These are phyloP conservation scores for Rhynchomys soricoides DNA, from an alignment of 2,113 vertebrate genomes.

Conservation along the genomic window DNA sequence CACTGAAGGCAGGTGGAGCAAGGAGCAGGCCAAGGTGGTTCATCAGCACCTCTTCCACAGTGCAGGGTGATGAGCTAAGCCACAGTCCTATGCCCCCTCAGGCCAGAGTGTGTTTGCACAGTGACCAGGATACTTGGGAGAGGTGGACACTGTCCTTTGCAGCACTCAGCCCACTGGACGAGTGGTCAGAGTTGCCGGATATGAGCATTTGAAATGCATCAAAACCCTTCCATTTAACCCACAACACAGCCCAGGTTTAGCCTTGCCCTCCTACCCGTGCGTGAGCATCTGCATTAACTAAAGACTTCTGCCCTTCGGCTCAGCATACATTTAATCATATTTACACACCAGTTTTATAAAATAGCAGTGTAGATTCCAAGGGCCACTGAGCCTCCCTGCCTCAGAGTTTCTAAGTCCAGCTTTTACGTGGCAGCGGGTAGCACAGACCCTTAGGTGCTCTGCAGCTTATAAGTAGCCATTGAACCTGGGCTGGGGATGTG, in stretches of 20 bases:
- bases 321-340: not conserved
- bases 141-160: not conserved
- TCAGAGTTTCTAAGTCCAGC: not conserved
- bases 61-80: not conserved
- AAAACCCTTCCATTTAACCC: not conserved
- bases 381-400: not conserved
- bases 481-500: not conserved
- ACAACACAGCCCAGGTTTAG: conserved; percentile 41
- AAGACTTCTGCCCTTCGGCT: not conserved
- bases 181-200: not conserved
- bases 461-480: not conserved
- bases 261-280: not conserved
- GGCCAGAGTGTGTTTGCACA: not conserved
- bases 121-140: not conserved
- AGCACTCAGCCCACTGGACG: accelerated
- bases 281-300: not conserved
- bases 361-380: not conserved
- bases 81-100: not conserved
- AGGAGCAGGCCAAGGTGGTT: conserved; percentile 65
- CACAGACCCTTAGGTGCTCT: not conserved
- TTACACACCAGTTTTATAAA: not conserved
- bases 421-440: not conserved
- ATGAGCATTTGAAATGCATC: not conserved
- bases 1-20: conserved; percentile 39
- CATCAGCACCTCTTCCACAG: not conserved